These are phyloP conservation scores for Onchidella celtica DNA, from an alignment of 2,888 invertebrate species.

Conservation along the genomic window DNA sequence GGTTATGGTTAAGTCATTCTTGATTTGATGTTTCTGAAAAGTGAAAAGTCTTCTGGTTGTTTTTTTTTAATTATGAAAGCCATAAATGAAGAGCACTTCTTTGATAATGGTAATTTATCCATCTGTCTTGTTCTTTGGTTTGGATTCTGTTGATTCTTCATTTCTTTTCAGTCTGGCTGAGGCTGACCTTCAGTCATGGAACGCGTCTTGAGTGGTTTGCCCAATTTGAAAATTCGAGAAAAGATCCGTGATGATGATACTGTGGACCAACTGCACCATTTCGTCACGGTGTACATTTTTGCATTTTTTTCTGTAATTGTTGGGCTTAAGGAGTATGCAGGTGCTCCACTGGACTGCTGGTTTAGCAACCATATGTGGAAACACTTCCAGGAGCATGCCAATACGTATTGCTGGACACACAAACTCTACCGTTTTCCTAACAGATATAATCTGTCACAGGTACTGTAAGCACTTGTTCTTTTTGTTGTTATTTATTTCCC, in stretches of 20 bases:
- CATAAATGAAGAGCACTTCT: no score
- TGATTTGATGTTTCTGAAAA: no score
- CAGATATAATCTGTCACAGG: constrained; percentile 33
- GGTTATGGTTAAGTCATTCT: no score
- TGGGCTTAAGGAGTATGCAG: constrained; percentile 50
- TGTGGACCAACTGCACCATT: constrained; percentile 54
- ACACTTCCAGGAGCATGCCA: constrained; percentile 53
- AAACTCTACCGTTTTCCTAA: constrained; percentile 51
- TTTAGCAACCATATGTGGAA: constrained; percentile 20
- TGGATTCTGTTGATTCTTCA: background rate
- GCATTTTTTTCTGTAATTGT: constrained; percentile 50
- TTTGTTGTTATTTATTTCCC: background rate
- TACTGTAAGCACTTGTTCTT: no score
- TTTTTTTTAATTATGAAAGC: no score
- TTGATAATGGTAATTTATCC: no score
- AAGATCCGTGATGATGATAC: constrained; percentile 50
- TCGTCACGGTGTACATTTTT: constrained; percentile 52
- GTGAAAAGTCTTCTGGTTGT: no score
- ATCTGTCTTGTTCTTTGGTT: no score
- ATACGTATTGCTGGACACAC: constrained; percentile 53
- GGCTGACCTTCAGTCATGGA: constrained; percentile 31
- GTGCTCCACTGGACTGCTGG: constrained; percentile 49
- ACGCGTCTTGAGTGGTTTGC: constrained; percentile 32
- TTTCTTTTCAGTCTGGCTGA: background rate
- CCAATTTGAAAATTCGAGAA: constrained; percentile 42